A percentile compares a stretch with the other conserved stretches of the same genome.
Evolutionary conservation across 2,888 invertebrate genomes (phyloP).

Genomic region (Folsomia manolachei): DNA sequence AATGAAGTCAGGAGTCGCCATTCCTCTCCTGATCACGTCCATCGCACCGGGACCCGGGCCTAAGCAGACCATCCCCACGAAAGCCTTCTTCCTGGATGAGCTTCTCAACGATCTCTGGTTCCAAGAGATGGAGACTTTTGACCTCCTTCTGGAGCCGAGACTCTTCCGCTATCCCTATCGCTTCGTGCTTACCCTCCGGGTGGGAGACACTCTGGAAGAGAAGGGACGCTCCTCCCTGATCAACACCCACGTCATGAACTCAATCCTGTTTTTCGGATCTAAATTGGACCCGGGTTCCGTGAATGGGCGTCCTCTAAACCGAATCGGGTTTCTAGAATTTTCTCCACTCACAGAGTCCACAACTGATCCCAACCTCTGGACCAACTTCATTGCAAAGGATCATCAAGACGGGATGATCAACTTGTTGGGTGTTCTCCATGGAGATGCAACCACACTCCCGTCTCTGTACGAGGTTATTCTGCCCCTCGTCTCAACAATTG

Average conservation of each 20-base stretch:
- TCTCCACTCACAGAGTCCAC: constrained; percentile 16
- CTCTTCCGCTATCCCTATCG: constrained; percentile 1
- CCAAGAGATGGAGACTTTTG: neutral
- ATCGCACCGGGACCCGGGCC: neutral
- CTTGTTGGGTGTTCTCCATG: constrained; percentile 7
- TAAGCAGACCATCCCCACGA: neutral
- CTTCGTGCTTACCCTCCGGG: constrained; percentile 7
- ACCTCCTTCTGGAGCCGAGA: constrained; percentile 1
- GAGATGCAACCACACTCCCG: neutral
- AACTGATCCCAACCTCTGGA: constrained; percentile 11
- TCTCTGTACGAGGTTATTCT: neutral
- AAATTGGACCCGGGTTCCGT: neutral
- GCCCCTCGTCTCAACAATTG: constrained; percentile 4
- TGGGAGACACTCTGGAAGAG: neutral
- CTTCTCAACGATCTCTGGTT: neutral
- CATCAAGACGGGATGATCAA: neutral
- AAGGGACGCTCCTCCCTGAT: constrained; percentile 1
- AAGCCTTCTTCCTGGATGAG: neutral
- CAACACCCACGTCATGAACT: neutral
- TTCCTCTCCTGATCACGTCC: constrained; percentile 11
- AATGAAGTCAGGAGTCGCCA: neutral
- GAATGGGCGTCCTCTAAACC: constrained; percentile 7
- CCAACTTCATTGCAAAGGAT: neutral
- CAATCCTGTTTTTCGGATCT: neutral
- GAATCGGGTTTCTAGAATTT: constrained; percentile 16